These are phyloP conservation scores for Silurus aristotelis DNA, from an alignment of 2,797 vertebrate genomes.

Conservation along the genomic window DNA sequence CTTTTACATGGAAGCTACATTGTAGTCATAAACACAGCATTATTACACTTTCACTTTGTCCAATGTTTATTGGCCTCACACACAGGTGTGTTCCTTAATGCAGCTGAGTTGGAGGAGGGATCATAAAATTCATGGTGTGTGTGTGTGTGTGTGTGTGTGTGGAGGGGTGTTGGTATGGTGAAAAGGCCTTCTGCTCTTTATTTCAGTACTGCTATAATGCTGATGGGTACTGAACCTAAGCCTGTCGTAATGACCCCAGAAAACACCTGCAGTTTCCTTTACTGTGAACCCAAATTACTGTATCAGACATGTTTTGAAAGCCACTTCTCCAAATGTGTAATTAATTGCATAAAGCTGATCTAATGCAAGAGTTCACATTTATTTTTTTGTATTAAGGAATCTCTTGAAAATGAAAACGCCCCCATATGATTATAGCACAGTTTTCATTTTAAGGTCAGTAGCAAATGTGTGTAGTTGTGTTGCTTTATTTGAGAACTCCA, in stretches of 20 bases:
- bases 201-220: constrained; percentile 68
- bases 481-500: background rate
- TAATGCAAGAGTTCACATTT: background rate
- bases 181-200: constrained; percentile 31
- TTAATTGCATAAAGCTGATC: background rate
- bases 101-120: background rate
- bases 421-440: background rate
- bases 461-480: background rate
- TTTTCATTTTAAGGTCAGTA: background rate
- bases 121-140: constrained; percentile 3
- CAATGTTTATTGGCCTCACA: constrained; percentile 1
- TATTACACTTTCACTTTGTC: constrained; percentile 21
- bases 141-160: background rate
- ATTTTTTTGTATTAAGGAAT: background rate
- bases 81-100: background rate
- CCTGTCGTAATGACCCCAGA: background rate
- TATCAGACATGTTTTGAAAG: background rate
- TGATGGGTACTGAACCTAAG: constrained; percentile 59
- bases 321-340: background rate
- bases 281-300: no score
- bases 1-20: background rate
- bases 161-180: background rate
- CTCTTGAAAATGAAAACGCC: background rate
- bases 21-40: background rate
- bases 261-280: background rate